Evolutionary conservation across 2,113 vertebrate genomes (phyloP), one percentile per base, ranked within the genome.

Genomic region (Gracilinanus agilis): DNA sequence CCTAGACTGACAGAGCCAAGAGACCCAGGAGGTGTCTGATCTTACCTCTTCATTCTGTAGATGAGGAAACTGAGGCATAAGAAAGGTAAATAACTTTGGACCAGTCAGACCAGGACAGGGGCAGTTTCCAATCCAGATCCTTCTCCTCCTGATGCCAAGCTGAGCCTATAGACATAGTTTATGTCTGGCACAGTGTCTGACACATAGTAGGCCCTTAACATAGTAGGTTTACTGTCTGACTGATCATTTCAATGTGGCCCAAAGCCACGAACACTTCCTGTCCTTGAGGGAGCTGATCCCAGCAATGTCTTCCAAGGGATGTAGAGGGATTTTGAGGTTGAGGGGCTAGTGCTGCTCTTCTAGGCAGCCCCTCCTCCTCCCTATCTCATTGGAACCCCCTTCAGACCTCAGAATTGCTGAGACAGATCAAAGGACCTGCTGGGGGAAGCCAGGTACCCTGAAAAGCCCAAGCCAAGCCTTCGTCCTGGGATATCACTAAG

Each of bases 401-500:
- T 95, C 98, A 95, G 44, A 94, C 44, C 89, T 88, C 49, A 0
- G 93, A 95, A 94, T 96, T 94, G 58, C n/a, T 21, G 27, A 0
- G 5, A n/a, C 83, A 58, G 21, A 53, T 61, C 93, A 97, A 98
- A 98, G 90, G 90, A 96, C 92, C 91, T 75, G 89, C 88, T 88
- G 53, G 40, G 55, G 3, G 21, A 29, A 91, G 67, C 96, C 97
- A 98, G 96, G 95, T 97, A 92, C 94, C 95, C 93, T 90, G 94
- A 96, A 95, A 94, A 97, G 29, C 56, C 24, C 21, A 27, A 95
- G 92, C 94, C 97, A 92, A 95, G 93, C 91, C 94, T 97, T 95
- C 95, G 53, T 91, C 53, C 93, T 93, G 97, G 56, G 95, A 98
- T 96, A 97, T 97, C 97, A 95, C 95, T 24, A 90, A 27, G 97